Base-by-base conservation (phyloP, 2,888 invertebrate genomes). In the Eupithecia insigniata region DNA sequence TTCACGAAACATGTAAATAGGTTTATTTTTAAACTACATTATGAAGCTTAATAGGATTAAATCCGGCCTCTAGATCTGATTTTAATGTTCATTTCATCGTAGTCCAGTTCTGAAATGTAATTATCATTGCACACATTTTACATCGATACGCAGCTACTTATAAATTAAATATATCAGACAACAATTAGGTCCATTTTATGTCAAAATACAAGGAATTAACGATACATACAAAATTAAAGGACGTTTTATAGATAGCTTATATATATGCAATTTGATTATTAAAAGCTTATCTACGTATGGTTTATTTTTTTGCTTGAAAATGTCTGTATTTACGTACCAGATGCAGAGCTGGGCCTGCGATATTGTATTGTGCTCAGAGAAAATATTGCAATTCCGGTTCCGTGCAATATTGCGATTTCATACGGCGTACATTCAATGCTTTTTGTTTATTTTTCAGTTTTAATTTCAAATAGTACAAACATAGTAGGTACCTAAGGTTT, bases 281-380 rank as follows among this genome's bases (percentile, higher is more conserved):
- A 26, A 51, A 55, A 55, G 26, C 5, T 22, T 51, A 51, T 22
- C 3, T 12, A 26, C 3, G 14, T 26, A 26, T 43, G 14, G n/a
- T n/a, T n/a, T 5, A 12, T 26, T 64, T 62, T 39, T 36, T 36
- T 12, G n/a, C 26, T 82, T 77, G 72, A 79, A 81, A 82, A 78
- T 79, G 76, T 79, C 78, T 75, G 79, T 76, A 72, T 0, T 1
- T 76, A 72, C 12, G 12, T 55, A 55, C 26, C 70, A 72, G 71
- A 77, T 79, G 80, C 76, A 77, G 76, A 75, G 73, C 76, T 71
- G 77, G 81, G 79, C 84, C 82, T 81, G 81, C 82, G 85, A 86
- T 88, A 85, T 84, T 81, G 83, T 84, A 83, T 84, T 84, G 84
- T 84, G 82, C 78, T 85, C 85, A 87, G 86, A 87, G 86, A 82